Base-by-base conservation (phyloP, 2,888 invertebrate species). In the Drosophila falleni region DNA sequence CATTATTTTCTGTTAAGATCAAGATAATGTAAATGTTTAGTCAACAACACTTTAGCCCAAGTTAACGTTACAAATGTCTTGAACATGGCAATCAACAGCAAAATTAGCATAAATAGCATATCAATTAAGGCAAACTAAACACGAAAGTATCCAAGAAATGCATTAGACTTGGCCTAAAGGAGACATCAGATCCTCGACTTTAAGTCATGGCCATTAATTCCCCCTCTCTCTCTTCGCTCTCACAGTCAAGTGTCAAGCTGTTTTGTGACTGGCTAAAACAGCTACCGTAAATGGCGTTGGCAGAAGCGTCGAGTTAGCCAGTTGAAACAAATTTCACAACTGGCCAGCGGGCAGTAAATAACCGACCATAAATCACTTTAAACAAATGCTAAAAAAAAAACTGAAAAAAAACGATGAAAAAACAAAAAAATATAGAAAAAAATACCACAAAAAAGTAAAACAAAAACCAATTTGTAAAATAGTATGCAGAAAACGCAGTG, bases 41-140 rank as follows among this genome's bases (percentile, higher is more conserved):
- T 13, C 42, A 31, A 19, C 42, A 19, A n/a, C 42, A 19, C 33
- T 8, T 23, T 51, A 29, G 42, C 41, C 46, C 66, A 51, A 51
- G 71, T 61, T 59, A 46, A 58, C 11, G 19, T 15, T 33, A 19
- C 16, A 31, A 16, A 41, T n/a, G 29, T 56, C 68, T 68, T 67
- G 29, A 50, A 62, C 74, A 56, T 74, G 54, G 42, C 29, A 46
- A 65, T 55, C 35, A 53, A 54, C 71, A 71, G 75, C 39, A 46
- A 73, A 89, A 89, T 85, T 89, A 74, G 77, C 89, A 89, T 89
- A 87, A 89, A 85, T 77, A 60, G 74, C 88, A 87, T 80, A 87
- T 89, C 89, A 85, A 85, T 89, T 87, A 85, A 89, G 68, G 71
- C 70, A 70, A 81, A 42, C 49, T 23, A 29, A 29, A 29, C 29